phyloP scores from a whole-genome alignment of 2,888 invertebrate genomes.

The Prostheceraeus crozeri region DNA sequence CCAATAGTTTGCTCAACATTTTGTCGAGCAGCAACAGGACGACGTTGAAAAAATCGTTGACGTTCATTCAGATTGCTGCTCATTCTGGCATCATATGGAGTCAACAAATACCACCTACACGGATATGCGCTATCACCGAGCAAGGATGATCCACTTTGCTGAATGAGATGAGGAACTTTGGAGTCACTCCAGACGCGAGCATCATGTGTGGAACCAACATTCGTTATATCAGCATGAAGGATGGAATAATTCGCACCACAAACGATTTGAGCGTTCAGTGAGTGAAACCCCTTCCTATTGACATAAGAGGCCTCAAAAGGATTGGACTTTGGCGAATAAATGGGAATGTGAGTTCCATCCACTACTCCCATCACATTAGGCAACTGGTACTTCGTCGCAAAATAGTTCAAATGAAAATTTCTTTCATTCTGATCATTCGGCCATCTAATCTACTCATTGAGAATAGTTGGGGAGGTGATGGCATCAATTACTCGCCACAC shows the following conservation, averaged over 20 bases:
- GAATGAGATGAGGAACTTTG: constrained; percentile 29
- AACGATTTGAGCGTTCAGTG: constrained; percentile 43
- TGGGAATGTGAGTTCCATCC: constrained; percentile 43
- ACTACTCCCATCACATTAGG: constrained; percentile 43
- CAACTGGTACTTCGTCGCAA: constrained; percentile 33
- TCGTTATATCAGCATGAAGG: constrained; percentile 40
- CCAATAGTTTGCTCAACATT: constrained; percentile 7
- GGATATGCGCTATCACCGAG: constrained; percentile 40
- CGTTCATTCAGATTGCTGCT: background rate
- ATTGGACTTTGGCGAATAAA: constrained; percentile 37
- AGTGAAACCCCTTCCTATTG: constrained; percentile 42
- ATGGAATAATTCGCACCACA: constrained; percentile 39
- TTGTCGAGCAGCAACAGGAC: background rate
- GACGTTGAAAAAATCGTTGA: constrained; percentile 4
- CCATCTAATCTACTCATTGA: background rate
- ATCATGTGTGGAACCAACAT: constrained; percentile 43
- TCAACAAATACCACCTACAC: constrained; percentile 34
- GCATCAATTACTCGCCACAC: constrained; percentile 11
- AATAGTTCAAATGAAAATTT: background rate
- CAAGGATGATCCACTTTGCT: background rate
- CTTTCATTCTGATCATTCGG: background rate
- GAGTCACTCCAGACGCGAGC: constrained; percentile 38
- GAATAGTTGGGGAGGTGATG: background rate
- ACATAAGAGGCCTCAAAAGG: constrained; percentile 39
- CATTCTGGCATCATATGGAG: constrained; percentile 29